A percentile compares a stretch with the other conserved stretches of the same genome.
These are phyloP conservation scores for Halictus quadricinctus DNA, from an alignment of 2,888 invertebrate genomes.

Conservation along the genomic window DNA sequence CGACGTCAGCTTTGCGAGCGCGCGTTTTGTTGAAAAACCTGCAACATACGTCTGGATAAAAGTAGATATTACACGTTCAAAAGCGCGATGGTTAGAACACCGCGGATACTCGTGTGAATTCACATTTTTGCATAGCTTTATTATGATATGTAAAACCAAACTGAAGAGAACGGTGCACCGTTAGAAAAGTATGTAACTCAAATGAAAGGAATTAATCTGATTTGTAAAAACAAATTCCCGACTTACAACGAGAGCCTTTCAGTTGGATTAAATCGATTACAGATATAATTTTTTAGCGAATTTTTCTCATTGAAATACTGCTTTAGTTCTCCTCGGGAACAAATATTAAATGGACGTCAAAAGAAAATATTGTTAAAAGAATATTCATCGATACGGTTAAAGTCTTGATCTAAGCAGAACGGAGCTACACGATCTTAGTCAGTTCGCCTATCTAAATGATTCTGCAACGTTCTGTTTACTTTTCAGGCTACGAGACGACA, in stretches of 20 bases:
- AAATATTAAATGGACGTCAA: too few species aligned
- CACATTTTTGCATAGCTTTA: not conserved
- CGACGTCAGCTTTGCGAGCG: slow-evolving; percentile 12
- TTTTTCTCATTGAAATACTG: too few species aligned
- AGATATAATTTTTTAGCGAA: too few species aligned
- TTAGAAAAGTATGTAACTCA: not conserved
- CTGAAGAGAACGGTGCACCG: not conserved
- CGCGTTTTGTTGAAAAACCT: slow-evolving; percentile 30
- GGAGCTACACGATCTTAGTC: too few species aligned
- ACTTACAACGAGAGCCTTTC: too few species aligned
- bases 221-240: too few species aligned
- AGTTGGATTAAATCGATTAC: too few species aligned
- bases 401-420: too few species aligned
- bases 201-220: not conserved
- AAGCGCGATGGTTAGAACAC: not conserved
- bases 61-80: slow-evolving; percentile 7
- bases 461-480: not conserved
- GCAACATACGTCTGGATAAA: slow-evolving; percentile 8
- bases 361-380: not conserved
- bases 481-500: slow-evolving; percentile 87
- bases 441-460: not conserved
- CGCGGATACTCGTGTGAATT: not conserved
- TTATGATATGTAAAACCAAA: not conserved
- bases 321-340: too few species aligned
- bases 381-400: too few species aligned